Percentiles rank a stretch among this genome's conserved stretches.
Evolutionary conservation across 2,797 vertebrate species (phyloP).

Genomic region (Chaetophractus vellerosus): DNA sequence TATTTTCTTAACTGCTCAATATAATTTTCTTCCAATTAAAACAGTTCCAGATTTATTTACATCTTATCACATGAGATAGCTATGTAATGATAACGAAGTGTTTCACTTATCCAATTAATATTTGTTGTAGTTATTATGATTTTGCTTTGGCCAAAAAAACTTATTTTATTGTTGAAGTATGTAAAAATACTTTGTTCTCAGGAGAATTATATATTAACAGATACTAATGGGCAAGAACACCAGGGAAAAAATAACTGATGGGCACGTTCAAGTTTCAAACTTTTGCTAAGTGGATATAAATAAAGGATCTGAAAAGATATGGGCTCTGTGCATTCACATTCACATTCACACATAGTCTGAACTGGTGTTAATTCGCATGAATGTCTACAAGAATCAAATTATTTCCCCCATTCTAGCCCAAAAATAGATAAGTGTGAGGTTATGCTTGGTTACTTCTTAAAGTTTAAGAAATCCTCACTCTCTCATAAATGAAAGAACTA

Average conservation of each 20-base stretch:
- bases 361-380: not conserved
- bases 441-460: not conserved
- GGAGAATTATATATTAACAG: not conserved
- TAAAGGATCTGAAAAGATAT: not conserved
- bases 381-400: not conserved
- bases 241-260: not conserved
- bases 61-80: not conserved
- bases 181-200: not conserved
- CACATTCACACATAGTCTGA: not conserved
- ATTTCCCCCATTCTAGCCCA: not conserved
- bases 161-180: not conserved
- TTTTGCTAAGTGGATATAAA: not conserved
- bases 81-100: not conserved
- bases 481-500: not conserved
- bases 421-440: not conserved
- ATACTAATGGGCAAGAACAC: not conserved
- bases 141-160: slow-evolving; percentile 7
- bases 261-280: not conserved
- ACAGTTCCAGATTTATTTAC: not conserved
- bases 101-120: not conserved
- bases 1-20: not conserved
- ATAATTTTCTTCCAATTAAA: not conserved
- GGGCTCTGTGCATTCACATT: not conserved
- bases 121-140: not conserved
- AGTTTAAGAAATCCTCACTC: not conserved